phyloP scores from a whole-genome alignment of 2,113 vertebrate genomes.

The Chaetodon auriga region DNA sequence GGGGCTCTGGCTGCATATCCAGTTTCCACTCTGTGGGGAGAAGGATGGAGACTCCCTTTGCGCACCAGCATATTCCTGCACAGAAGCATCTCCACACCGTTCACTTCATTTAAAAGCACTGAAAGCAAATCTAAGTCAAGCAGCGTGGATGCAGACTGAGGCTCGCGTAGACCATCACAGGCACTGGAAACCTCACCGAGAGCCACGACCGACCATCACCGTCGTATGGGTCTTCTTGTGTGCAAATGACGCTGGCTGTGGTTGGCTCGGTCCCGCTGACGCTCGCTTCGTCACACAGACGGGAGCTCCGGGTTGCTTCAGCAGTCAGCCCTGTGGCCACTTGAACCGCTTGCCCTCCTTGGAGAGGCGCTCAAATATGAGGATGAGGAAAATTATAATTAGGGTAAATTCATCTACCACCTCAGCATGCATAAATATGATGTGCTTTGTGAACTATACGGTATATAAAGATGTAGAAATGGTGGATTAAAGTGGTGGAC shows the following conservation, averaged over 20 bases:
- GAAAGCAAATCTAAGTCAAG: neutral
- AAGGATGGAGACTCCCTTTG: conserved; percentile 68
- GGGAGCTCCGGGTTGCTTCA: conserved; percentile 59
- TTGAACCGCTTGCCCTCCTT: conserved; percentile 53
- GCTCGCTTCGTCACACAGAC: conserved; percentile 73
- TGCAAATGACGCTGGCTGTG: conserved; percentile 73
- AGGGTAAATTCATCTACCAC: neutral
- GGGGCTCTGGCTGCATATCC: conserved; percentile 46
- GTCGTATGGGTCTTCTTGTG: conserved; percentile 63
- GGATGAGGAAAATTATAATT: neutral
- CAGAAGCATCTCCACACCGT: conserved; percentile 38
- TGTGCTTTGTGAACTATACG: neutral
- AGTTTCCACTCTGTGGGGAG: conserved; percentile 46
- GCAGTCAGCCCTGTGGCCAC: conserved; percentile 51
- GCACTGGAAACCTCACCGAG: conserved; percentile 30
- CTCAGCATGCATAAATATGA: neutral
- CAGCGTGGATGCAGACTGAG: neutral
- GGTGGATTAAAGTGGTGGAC: neutral
- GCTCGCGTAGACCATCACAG: conserved; percentile 9
- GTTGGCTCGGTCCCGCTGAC: conserved; percentile 77
- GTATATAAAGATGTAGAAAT: neutral
- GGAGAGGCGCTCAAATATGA: conserved; percentile 1
- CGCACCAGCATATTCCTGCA: conserved; percentile 57
- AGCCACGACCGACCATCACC: conserved; percentile 58
- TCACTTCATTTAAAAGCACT: conserved; percentile 9